Percentiles rank a stretch among this genome's conserved stretches.
Conservation (phyloP, 1,140 invertebrate genomes). For the Diabrotica undecimpunctata region DNA sequence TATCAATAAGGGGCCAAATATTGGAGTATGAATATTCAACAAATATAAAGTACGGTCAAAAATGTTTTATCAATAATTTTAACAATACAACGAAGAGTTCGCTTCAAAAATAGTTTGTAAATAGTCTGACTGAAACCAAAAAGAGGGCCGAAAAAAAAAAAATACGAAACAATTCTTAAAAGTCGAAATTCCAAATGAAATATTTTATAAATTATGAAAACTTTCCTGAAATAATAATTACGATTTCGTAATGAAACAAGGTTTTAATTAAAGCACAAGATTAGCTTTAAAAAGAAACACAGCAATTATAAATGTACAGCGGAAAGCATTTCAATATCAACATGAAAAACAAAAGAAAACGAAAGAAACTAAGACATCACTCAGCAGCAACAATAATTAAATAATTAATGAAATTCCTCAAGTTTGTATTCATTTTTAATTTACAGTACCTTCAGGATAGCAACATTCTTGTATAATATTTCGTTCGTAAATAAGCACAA, state of each 20-base stretch:
- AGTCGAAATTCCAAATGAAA: background rate
- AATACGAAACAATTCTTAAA: too few species aligned
- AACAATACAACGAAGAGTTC: too few species aligned
- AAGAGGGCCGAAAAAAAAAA: too few species aligned
- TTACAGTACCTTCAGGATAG: slow-evolving; percentile 26
- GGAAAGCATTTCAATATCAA: slow-evolving; percentile 23
- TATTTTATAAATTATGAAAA: slow-evolving; percentile 3
- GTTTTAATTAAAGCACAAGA: slow-evolving; percentile 22
- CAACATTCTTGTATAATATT: slow-evolving; percentile 20
- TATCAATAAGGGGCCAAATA: too few species aligned
- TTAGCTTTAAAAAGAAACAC: slow-evolving; percentile 17
- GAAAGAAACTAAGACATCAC: slow-evolving; percentile 29
- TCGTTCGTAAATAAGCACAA: slow-evolving; percentile 34
- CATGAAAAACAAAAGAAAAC: slow-evolving; percentile 16
- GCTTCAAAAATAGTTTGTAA: too few species aligned
- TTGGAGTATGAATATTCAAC: too few species aligned
- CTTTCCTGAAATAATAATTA: slow-evolving; percentile 10
- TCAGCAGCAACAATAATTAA: slow-evolving; percentile 38
- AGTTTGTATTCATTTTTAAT: slow-evolving; percentile 34
- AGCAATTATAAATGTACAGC: slow-evolving; percentile 15
- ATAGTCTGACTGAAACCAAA: too few species aligned
- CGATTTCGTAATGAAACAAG: slow-evolving; percentile 13
- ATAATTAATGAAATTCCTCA: slow-evolving; percentile 42
- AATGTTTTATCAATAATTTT: too few species aligned
- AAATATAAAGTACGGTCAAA: too few species aligned